Conservation (phyloP, 2,113 vertebrate species). For the Hepsetus odoe region DNA sequence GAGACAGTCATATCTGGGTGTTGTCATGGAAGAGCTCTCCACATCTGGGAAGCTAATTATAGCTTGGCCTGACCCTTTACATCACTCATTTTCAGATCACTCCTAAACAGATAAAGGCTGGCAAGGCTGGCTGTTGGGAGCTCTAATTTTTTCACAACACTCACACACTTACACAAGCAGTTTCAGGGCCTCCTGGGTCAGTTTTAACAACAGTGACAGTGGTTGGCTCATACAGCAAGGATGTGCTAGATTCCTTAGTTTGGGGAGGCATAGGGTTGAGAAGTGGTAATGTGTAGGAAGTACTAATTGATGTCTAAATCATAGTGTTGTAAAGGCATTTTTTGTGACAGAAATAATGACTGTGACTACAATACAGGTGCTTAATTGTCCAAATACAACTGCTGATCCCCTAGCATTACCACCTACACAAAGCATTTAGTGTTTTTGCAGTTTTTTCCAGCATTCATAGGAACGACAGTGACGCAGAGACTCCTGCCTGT, state of each 20-base stretch:
- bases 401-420: neutral
- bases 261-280: neutral
- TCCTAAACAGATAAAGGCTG: constrained; percentile 32
- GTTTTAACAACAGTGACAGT: neutral
- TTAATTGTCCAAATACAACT: neutral
- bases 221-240: neutral
- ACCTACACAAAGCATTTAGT: neutral
- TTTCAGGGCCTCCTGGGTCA: neutral
- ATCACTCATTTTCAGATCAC: constrained; percentile 43
- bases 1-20: constrained; percentile 49
- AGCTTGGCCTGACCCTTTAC: constrained; percentile 53
- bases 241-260: neutral
- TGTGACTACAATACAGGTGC: too few species aligned
- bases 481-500: neutral
- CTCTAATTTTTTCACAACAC: too few species aligned
- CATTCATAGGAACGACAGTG: neutral
- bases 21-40: constrained; percentile 59
- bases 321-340: neutral
- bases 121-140: constrained; percentile 8
- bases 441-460: neutral
- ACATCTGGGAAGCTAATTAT: constrained; percentile 56
- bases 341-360: neutral
- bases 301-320: neutral
- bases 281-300: too few species aligned
- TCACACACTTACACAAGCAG: neutral